Base-by-base conservation (phyloP, 2,888 invertebrate species). In the Cheiracanthium punctorium region DNA sequence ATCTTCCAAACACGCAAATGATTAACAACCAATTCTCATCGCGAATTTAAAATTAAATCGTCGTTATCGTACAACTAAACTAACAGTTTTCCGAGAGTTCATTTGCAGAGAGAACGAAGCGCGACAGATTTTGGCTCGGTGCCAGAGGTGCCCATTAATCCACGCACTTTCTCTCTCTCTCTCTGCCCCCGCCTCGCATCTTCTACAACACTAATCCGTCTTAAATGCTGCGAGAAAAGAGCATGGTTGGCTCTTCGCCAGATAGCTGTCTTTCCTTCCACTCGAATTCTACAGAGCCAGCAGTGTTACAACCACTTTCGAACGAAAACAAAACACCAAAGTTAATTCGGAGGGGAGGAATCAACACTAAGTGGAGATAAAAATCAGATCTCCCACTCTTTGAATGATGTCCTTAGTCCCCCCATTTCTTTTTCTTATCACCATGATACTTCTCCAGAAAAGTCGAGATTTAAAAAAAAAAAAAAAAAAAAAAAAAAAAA, bases 221-320 rank as follows among this genome's bases (percentile, higher is more conserved):
- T 58, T 58, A 58, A 58, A 58, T 58, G 24, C 58, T 17, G 48
- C 17, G n/a, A 37, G 58, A 58, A 58, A 24, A 24, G 58, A 17
- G 58, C 14, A 17, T 24, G 12, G 58, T 24, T 58, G 58, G 58
- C 67, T n/a, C 33, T 30, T 8, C 30, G 30, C 33, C 33, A 67
- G 17, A 28, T 14, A 67, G 32, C 67, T 30, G 30, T 67, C 32
- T 24, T 32, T 29, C 64, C 20, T 67, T n/a, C 32, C 67, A 67
- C 67, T 67, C 30, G 67, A 67, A 30, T 67, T 32, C 30, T 32
- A 67, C n/a, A 67, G 37, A 37, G 4, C 67, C 1, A 67, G n/a
- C n/a, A n/a, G n/a, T n/a, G n/a, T 14, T 30, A 58, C 58, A 37
- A 17, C 58, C 24, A 58, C 58, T 58, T 58, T 2, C 20, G 1